Conservation (phyloP, 2,797 vertebrate genomes). For the Gobionotothen gibberifrons region DNA sequence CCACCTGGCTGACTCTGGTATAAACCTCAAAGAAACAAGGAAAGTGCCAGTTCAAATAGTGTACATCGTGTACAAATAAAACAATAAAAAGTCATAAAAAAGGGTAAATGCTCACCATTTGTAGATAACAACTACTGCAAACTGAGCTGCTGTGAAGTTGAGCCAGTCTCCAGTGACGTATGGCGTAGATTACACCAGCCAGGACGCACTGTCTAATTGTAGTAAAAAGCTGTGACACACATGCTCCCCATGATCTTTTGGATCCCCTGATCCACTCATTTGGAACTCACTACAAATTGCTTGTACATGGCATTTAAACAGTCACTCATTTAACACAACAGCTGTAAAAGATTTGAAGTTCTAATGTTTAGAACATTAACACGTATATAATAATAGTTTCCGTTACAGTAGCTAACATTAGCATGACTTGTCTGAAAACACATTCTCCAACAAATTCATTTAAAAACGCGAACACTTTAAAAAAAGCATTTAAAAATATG, state of each 20-base stretch:
- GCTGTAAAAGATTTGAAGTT: too few species aligned
- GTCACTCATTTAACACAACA: constrained; percentile 33
- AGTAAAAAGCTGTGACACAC: constrained; percentile 74
- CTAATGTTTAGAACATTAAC: too few species aligned
- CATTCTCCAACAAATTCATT: too few species aligned
- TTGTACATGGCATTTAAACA: too few species aligned
- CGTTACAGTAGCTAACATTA: too few species aligned
- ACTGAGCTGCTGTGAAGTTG: constrained; percentile 76
- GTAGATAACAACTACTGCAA: constrained; percentile 76
- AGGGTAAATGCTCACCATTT: constrained; percentile 79
- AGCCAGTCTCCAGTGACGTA: constrained; percentile 87
- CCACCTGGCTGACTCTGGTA: constrained; percentile 91
- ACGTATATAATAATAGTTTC: too few species aligned
- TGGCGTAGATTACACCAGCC: constrained; percentile 80
- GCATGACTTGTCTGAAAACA: too few species aligned
- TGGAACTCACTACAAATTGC: constrained; percentile 3
- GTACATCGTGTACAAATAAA: too few species aligned
- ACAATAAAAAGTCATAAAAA: background rate
- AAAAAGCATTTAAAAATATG: too few species aligned
- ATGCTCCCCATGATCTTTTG: constrained; percentile 79
- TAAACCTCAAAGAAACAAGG: constrained; percentile 73
- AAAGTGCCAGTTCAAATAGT: background rate
- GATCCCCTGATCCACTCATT: constrained; percentile 88
- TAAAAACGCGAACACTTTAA: too few species aligned
- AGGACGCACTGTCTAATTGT: constrained; percentile 79